Evolutionary conservation across 1,140 invertebrate genomes (phyloP).

Genomic region (Drosophila azteca): DNA sequence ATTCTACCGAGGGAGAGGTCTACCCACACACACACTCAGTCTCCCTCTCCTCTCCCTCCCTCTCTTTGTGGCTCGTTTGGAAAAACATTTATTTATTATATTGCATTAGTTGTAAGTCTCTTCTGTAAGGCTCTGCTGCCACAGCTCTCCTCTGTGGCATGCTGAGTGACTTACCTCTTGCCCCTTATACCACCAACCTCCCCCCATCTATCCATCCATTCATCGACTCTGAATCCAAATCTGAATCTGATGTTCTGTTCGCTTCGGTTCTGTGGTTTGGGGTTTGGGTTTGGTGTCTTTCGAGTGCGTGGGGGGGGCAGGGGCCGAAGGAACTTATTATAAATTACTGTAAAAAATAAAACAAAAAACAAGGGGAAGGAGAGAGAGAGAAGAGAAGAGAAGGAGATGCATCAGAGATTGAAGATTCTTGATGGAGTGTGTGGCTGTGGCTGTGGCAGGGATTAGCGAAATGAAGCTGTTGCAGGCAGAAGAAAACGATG

Average conservation of each 20-base stretch:
- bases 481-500: constrained; percentile 4
- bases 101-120: constrained; percentile 79
- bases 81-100: constrained; percentile 81
- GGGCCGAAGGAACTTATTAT: constrained; percentile 69
- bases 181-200: neutral
- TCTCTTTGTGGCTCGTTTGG: constrained; percentile 39
- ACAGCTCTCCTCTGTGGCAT: constrained; percentile 27
- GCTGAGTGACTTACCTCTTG: constrained; percentile 31
- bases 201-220: too few species aligned
- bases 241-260: constrained; percentile 5
- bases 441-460: constrained; percentile 15
- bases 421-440: constrained; percentile 44
- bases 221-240: neutral
- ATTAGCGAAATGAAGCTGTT: constrained; percentile 54
- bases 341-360: constrained; percentile 75
- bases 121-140: constrained; percentile 8
- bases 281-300: constrained; percentile 13
- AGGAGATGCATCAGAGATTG: constrained; percentile 10
- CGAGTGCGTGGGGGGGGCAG: constrained; percentile 54
- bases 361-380: constrained; percentile 50
- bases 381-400: neutral
- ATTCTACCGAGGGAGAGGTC: constrained; percentile 42
- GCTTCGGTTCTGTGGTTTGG: neutral
- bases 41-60: constrained; percentile 5
- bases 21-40: constrained; percentile 29